Evolutionary conservation across 92 coral and sea anemone species (phyloP).

Genomic region (Epizoanthus ramosus): DNA sequence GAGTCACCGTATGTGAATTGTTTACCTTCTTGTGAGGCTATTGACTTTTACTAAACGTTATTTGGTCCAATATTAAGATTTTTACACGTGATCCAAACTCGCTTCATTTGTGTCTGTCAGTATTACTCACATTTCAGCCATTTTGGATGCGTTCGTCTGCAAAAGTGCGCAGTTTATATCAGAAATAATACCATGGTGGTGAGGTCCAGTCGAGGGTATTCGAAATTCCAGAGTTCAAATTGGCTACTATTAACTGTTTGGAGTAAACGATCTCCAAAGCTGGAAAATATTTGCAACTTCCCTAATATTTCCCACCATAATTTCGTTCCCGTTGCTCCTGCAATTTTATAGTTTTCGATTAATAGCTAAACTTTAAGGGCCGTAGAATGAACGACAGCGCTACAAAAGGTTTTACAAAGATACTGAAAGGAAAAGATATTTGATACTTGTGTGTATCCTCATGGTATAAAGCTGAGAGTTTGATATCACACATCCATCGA

Average conservation of each 20-base stretch:
- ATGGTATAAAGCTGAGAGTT: neutral
- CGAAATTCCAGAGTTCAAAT: conserved; percentile 41
- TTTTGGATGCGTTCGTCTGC: conserved; percentile 19
- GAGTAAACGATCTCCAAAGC: conserved; percentile 32
- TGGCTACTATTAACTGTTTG: conserved; percentile 28
- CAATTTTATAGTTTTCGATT: neutral
- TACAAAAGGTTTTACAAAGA: conserved; percentile 24
- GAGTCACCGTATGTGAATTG: neutral
- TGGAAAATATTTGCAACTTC: conserved; percentile 29
- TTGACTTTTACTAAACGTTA: conserved; percentile 13
- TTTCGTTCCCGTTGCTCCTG: conserved; percentile 26
- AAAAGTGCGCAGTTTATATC: conserved; percentile 35
- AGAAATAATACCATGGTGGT: conserved; percentile 16
- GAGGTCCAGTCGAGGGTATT: conserved; percentile 37
- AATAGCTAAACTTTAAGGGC: conserved; percentile 10
- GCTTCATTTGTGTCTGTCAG: conserved; percentile 19
- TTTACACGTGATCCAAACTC: conserved; percentile 9
- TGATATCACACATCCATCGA: neutral
- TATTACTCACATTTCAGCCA: conserved; percentile 16
- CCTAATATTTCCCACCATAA: conserved; percentile 34
- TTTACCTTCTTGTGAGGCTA: conserved; percentile 33
- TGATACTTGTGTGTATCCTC: conserved; percentile 38
- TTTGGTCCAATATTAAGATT: conserved; percentile 8
- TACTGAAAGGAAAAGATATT: conserved; percentile 23
- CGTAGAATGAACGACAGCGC: neutral